Percentiles rank a stretch among this genome's conserved stretches.
Evolutionary conservation across 2,888 invertebrate genomes (phyloP).

Genomic region (Stenoptilia bipunctidactyla): DNA sequence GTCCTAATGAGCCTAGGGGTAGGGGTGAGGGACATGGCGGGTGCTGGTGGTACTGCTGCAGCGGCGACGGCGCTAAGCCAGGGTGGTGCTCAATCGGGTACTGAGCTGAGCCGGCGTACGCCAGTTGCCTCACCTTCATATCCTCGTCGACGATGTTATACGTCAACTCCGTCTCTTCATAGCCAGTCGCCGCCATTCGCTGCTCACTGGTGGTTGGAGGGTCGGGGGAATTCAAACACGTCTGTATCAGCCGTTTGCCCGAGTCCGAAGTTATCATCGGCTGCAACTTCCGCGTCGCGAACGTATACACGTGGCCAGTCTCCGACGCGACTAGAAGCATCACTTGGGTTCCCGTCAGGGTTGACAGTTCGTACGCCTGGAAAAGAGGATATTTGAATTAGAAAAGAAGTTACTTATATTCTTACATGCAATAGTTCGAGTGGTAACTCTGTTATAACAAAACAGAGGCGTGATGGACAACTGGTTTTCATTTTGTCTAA

Average conservation of each 20-base stretch:
- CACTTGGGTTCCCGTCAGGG: constrained; percentile 98
- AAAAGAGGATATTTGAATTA: constrained; percentile 25
- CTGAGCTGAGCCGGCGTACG: constrained; percentile 83
- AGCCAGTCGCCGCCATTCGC: constrained; percentile 97
- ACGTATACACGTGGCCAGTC: constrained; percentile 99
- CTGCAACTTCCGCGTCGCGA: constrained; percentile 97
- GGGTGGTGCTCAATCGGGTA: constrained; percentile 78
- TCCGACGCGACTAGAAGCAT: constrained; percentile 99
- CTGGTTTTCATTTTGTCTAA: too few relatives aligned
- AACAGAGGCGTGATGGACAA: too few relatives aligned
- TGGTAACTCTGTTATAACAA: too few relatives aligned
- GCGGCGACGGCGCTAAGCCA: constrained; percentile 73
- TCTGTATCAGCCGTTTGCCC: constrained; percentile 98
- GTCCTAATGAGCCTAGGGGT: constrained; percentile 67
- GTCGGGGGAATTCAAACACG: constrained; percentile 97
- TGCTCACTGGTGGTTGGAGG: constrained; percentile 90
- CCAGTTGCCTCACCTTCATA: constrained; percentile 97
- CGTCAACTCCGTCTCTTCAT: constrained; percentile 98
- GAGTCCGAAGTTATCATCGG: constrained; percentile 99
- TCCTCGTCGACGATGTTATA: constrained; percentile 96
- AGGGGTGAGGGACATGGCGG: constrained; percentile 83
- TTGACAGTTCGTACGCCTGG: constrained; percentile 99
- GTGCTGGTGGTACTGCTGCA: constrained; percentile 81
- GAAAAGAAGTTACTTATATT: too few relatives aligned
- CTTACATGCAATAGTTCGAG: too few relatives aligned